Base-by-base conservation (phyloP, 2,113 vertebrate species). In the Anoplopoma fimbria region DNA sequence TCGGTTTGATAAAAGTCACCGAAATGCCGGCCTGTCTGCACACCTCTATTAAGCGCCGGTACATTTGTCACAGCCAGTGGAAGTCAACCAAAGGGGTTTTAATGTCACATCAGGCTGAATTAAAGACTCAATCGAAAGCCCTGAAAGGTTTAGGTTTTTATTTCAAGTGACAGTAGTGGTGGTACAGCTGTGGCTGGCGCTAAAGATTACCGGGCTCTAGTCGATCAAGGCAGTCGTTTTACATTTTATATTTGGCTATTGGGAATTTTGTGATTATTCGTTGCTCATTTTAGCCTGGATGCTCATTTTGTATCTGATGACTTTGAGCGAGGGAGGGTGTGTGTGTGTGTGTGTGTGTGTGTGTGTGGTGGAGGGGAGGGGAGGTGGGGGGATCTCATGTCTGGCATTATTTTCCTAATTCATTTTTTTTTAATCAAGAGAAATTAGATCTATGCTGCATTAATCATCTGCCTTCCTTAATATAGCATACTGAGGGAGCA, bases 21-120 rank as follows among this genome's bases (percentile, higher is more conserved):
- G 86, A 94, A 93, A 95, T 93, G 95, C 91, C 94, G 89, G 91
- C 91, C 94, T 93, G 93, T 94, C 93, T 95, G 91, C 93, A 91
- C 91, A 93, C 94, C 94, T 94, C 93, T 92, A 92, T 95, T 90
- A 93, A 88, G 92, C 86, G 77, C 92, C 19, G 89, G 88, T 85
- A 86, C 91, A 86, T 94, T 94, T 91, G 91, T 92, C 93, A 89
- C 90, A 82, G 85, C 81, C 90, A 76, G 90, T 90, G 89, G 88
- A 92, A 95, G 93, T 93, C 91, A 94, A 94, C 72, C 90, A 89
- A 89, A 91, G 88, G 88, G 90, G 93, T 93, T 93, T 94, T 93
- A 94, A 93, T 92, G 92, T 91, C 93, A 93, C 90, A 92, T 92
- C 84, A 70, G 89, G 81, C 87, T 87, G 91, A 91, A 92, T 93